phyloP scores from a whole-genome alignment of 2,888 invertebrate genomes.

The Melanostoma mellinum region DNA sequence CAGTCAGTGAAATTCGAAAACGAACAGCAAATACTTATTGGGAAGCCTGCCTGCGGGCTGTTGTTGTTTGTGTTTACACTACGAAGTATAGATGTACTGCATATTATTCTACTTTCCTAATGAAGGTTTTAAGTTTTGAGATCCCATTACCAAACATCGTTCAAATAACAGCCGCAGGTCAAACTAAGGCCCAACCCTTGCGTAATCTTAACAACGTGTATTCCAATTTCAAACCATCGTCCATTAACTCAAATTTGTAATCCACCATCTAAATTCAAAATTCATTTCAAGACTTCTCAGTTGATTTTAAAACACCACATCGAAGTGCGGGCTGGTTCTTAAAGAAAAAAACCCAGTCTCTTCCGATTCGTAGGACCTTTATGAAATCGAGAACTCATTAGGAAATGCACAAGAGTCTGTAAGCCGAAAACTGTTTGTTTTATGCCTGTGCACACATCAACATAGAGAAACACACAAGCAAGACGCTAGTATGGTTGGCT shows the following conservation, averaged over 20 bases:
- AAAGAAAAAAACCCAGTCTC: constrained; percentile 2
- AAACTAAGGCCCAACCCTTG: not conserved
- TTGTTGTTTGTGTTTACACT: no score
- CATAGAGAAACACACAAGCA: constrained; percentile 2
- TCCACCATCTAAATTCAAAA: not conserved
- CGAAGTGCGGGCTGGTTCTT: no score
- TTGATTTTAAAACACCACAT: constrained; percentile 5
- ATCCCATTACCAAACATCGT: constrained; percentile 23
- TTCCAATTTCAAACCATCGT: constrained; percentile 39
- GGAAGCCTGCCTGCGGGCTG: no score
- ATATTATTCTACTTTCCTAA: not conserved
- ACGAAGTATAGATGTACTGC: no score
- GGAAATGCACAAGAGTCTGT: constrained; percentile 17
- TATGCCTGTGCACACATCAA: not conserved
- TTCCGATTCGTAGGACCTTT: not conserved
- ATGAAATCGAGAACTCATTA: constrained; percentile 26
- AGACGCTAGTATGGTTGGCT: constrained; percentile 17
- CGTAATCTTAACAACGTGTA: constrained; percentile 8
- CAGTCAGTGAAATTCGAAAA: no score
- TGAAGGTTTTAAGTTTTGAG: constrained; percentile 8
- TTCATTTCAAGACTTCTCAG: not conserved
- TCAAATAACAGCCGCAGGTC: constrained; percentile 31
- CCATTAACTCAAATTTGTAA: constrained; percentile 22
- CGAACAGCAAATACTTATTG: no score
- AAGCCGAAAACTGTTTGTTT: constrained; percentile 20